Evolutionary conservation across 2,797 vertebrate genomes (phyloP).

Genomic region (Somateria mollissima): DNA sequence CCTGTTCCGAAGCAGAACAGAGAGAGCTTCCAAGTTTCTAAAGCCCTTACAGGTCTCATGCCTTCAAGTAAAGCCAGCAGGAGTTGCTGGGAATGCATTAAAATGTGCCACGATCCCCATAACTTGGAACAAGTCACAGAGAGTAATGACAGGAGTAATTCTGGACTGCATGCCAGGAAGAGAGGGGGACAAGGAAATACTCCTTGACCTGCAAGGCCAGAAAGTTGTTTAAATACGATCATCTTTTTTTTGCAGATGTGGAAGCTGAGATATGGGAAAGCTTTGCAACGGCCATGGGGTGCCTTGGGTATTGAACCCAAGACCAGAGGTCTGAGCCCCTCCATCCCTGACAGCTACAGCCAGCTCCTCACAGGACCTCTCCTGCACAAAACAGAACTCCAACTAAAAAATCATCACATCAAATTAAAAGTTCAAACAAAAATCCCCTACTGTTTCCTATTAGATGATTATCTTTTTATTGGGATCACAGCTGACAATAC

Average conservation of each 20-base stretch:
- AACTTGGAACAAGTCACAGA: background rate
- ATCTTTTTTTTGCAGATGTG: background rate
- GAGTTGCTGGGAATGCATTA: background rate
- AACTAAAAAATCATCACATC: background rate
- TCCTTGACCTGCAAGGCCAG: background rate
- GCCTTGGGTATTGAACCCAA: background rate
- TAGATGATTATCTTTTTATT: background rate
- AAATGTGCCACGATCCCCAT: background rate
- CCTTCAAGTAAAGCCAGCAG: background rate
- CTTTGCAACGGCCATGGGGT: background rate
- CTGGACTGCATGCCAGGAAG: background rate
- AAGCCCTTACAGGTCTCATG: background rate
- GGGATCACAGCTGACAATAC: background rate
- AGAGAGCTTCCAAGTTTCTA: background rate
- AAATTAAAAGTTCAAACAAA: background rate
- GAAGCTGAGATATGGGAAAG: background rate
- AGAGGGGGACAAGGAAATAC: background rate
- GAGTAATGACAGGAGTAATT: background rate
- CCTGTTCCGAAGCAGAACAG: background rate
- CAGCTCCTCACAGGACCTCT: background rate
- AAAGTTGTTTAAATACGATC: background rate
- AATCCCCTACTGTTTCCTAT: background rate
- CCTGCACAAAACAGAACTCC: background rate
- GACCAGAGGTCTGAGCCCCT: background rate
- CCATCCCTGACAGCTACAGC: background rate